A percentile compares a stretch with the other conserved stretches of the same genome.
These are phyloP conservation scores for Microctenopoma lineatum DNA, from an alignment of 2,797 vertebrate species.

Conservation along the genomic window DNA sequence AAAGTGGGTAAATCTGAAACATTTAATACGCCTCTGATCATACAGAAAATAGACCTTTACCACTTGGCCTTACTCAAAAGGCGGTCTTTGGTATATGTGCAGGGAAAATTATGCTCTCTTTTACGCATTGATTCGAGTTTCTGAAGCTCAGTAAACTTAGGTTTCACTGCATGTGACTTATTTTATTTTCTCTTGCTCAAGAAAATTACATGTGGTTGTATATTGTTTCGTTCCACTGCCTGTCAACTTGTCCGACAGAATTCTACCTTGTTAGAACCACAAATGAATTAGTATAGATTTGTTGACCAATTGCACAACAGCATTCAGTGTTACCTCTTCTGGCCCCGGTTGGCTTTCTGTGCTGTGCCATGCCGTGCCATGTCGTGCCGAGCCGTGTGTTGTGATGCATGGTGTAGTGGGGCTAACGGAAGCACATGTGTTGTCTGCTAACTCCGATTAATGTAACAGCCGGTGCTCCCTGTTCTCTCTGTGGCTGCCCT, in stretches of 20 bases:
- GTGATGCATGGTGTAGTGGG: constrained; percentile 67
- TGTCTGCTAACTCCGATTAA: constrained; percentile 80
- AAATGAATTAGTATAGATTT: constrained; percentile 18
- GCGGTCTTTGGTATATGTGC: background rate
- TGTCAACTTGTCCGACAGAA: constrained; percentile 30
- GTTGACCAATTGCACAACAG: constrained; percentile 8
- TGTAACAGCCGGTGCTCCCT: constrained; percentile 65
- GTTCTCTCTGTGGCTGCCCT: constrained; percentile 47
- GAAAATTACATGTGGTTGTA: constrained; percentile 53
- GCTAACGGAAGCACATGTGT: constrained; percentile 76
- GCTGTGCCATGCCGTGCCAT: constrained; percentile 63
- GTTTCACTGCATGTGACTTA: constrained; percentile 29
- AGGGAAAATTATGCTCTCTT: constrained; percentile 11
- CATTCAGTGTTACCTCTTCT: constrained; percentile 48
- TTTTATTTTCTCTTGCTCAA: constrained; percentile 38
- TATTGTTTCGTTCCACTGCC: constrained; percentile 25
- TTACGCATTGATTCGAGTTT: constrained; percentile 20
- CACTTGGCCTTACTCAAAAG: background rate
- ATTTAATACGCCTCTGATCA: background rate
- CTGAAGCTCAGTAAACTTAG: constrained; percentile 6
- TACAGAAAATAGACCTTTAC: background rate
- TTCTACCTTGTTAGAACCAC: constrained; percentile 38
- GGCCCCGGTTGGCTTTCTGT: constrained; percentile 54
- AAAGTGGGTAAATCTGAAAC: background rate
- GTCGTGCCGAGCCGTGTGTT: constrained; percentile 68